Conservation (phyloP, 2,888 invertebrate species). For the Cancer borealis region DNA sequence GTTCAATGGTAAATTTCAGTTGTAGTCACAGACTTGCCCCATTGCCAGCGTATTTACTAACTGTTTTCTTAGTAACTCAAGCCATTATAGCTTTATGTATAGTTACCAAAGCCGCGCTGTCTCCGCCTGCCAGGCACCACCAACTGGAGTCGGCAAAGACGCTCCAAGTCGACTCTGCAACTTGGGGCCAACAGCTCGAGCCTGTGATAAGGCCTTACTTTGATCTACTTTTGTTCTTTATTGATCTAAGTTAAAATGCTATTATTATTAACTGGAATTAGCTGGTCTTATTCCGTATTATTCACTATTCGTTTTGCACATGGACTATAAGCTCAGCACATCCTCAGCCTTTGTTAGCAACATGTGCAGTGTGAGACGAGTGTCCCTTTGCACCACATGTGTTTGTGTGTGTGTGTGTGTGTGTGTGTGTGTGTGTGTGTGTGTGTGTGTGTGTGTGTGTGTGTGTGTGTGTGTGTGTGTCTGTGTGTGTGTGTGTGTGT, state of each 20-base stretch:
- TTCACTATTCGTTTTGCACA: constrained; percentile 56
- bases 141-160: background rate
- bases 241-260: constrained; percentile 55
- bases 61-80: background rate
- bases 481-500: background rate
- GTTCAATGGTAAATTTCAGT: background rate
- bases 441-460: background rate
- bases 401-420: background rate
- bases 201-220: constrained; percentile 37
- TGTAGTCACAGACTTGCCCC: background rate
- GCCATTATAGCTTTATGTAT: constrained; percentile 33
- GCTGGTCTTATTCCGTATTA: constrained; percentile 71
- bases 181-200: background rate
- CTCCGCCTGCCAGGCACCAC: background rate
- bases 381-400: background rate
- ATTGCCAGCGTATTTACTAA: background rate
- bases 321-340: constrained; percentile 8
- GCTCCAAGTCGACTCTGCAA: background rate
- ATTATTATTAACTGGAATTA: constrained; percentile 67
- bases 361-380: constrained; percentile 10
- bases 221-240: constrained; percentile 53
- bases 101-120: constrained; percentile 18
- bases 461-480: background rate
- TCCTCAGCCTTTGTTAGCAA: background rate
- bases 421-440: background rate